phyloP scores from a whole-genome alignment of 2,888 invertebrate genomes.

The Ctenicera cuprea region DNA sequence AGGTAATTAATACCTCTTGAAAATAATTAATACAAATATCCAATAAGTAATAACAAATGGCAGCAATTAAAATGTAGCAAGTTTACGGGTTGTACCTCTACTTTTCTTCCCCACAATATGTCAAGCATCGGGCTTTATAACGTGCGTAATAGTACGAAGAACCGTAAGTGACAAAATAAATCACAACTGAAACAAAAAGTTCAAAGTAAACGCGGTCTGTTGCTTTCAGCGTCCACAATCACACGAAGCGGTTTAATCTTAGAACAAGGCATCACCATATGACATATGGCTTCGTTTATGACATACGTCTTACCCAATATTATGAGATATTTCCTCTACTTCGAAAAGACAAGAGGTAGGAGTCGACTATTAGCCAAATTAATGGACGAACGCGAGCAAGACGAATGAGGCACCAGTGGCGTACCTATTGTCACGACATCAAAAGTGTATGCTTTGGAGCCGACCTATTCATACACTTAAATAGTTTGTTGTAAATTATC shows the following conservation, averaged over 20 bases:
- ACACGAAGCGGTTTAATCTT: constrained; percentile 41
- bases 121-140: constrained; percentile 23
- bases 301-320: constrained; percentile 31
- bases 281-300: constrained; percentile 41
- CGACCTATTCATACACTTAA: too few relatives aligned
- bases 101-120: constrained; percentile 12
- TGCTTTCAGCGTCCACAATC: constrained; percentile 34
- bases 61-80: constrained; percentile 38
- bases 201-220: constrained; percentile 41
- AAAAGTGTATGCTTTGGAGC: too few relatives aligned
- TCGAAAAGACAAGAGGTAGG: constrained; percentile 23
- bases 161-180: constrained; percentile 41
- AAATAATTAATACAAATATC: constrained; percentile 46
- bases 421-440: too few relatives aligned
- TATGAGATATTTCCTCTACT: constrained; percentile 10
- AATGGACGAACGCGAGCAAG: constrained; percentile 20
- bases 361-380: constrained; percentile 29
- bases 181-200: constrained; percentile 35
- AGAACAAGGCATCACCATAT: constrained; percentile 35
- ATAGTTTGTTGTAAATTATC: too few relatives aligned
- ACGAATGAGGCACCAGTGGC: constrained; percentile 13
- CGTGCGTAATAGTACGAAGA: constrained; percentile 36
- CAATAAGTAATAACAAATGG: constrained; percentile 42
- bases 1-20: constrained; percentile 45
- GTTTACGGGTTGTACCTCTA: constrained; percentile 14